These are phyloP conservation scores for Lasius platythorax DNA, from an alignment of 2,888 invertebrate species.

Conservation along the genomic window DNA sequence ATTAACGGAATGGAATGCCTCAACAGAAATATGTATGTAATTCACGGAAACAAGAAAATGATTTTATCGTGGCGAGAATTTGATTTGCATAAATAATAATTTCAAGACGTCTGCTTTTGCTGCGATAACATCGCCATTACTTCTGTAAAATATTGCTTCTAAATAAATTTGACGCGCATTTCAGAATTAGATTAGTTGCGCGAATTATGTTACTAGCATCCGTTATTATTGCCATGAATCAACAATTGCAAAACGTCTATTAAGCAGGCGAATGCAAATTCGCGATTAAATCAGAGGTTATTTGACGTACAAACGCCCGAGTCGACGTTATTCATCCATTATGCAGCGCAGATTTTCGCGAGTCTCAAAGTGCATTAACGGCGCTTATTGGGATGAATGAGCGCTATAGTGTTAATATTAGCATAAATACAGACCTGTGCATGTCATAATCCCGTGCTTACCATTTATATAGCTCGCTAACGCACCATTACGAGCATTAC, in stretches of 20 bases:
- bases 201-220: background rate
- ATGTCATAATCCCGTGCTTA: conserved; percentile 47
- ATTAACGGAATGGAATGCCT: background rate
- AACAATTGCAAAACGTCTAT: conserved; percentile 40
- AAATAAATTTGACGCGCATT: background rate
- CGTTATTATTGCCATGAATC: conserved; percentile 35
- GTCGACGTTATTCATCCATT: conserved; percentile 51
- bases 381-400: conserved; percentile 54
- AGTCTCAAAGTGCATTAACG: conserved; percentile 55
- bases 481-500: conserved; percentile 22
- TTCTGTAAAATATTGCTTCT: background rate
- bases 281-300: conserved; percentile 50
- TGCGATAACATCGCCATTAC: background rate
- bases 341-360: conserved; percentile 51
- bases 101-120: background rate
- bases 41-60: background rate
- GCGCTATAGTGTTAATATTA: conserved; percentile 49
- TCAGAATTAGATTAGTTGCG: conserved; percentile 9
- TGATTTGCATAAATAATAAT: background rate
- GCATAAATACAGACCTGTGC: conserved; percentile 35
- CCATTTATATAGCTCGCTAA: conserved; percentile 49
- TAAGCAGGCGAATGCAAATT: conserved; percentile 38
- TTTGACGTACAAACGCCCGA: conserved; percentile 47
- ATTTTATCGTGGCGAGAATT: conserved; percentile 8
- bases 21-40: background rate